A percentile compares a stretch with the other conserved stretches of the same genome.
Evolutionary conservation across 2,797 vertebrate species (phyloP).

Genomic region (Oreortyx pictus): DNA sequence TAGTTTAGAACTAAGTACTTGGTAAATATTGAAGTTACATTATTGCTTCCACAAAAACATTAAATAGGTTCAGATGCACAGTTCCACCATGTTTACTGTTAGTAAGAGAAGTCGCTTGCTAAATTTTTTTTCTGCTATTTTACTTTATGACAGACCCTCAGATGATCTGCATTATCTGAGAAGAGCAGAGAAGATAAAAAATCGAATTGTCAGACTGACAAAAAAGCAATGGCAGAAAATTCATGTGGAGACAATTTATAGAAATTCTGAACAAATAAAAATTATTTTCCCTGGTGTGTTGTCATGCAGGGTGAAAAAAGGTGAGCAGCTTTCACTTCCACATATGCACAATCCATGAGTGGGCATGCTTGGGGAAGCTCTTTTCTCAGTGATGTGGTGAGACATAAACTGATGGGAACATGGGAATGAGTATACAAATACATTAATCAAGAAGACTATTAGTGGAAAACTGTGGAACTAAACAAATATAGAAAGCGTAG

Average conservation of each 20-base stretch:
- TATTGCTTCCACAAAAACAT: slow-evolving; percentile 74
- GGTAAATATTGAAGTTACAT: slow-evolving; percentile 74
- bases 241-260: neutral
- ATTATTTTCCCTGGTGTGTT: neutral
- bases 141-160: slow-evolving; percentile 60
- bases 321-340: neutral
- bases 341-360: neutral
- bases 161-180: slow-evolving; percentile 50
- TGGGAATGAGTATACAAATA: neutral
- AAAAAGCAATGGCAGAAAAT: neutral
- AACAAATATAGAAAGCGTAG: neutral
- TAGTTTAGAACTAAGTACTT: slow-evolving; percentile 66
- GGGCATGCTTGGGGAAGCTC: neutral
- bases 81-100: slow-evolving; percentile 44
- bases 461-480: neutral
- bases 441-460: neutral
- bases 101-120: slow-evolving; percentile 58
- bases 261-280: neutral
- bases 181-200: neutral
- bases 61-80: slow-evolving; percentile 73
- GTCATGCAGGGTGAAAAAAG: neutral
- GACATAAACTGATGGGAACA: neutral
- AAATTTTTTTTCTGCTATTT: slow-evolving; percentile 66
- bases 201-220: neutral
- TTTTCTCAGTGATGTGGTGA: neutral